Evolutionary conservation across 1,140 invertebrate species (phyloP).

Genomic region (Meloidogyne exigua): DNA sequence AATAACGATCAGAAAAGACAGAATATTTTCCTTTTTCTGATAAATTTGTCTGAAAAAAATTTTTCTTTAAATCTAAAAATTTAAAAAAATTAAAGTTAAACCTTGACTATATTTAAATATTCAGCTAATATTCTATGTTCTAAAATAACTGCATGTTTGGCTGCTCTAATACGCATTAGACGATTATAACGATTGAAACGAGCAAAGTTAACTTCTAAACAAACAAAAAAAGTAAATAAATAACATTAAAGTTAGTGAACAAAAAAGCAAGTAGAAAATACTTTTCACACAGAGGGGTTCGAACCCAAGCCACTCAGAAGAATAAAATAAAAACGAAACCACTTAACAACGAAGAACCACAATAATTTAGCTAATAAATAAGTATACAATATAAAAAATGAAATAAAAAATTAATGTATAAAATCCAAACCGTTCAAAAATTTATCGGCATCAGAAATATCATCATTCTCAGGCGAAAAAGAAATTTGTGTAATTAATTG

Average conservation of each 20-base stretch:
- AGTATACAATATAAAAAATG: too few relatives aligned
- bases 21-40: slow-evolving; percentile 32
- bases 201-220: slow-evolving; percentile 28
- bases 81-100: not conserved
- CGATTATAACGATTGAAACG: slow-evolving; percentile 35
- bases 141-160: slow-evolving; percentile 25
- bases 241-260: not conserved
- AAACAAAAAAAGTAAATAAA: slow-evolving; percentile 1
- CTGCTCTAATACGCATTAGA: slow-evolving; percentile 21
- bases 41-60: slow-evolving; percentile 22
- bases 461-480: slow-evolving; percentile 18
- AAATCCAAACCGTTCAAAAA: slow-evolving; percentile 32
- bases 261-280: not conserved
- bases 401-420: too few relatives aligned
- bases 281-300: not conserved
- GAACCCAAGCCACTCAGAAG: too few relatives aligned
- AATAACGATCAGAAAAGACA: slow-evolving; percentile 26
- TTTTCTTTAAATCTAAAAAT: not conserved
- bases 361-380: too few relatives aligned
- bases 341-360: too few relatives aligned
- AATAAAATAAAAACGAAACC: too few relatives aligned
- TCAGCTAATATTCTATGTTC: slow-evolving; percentile 31
- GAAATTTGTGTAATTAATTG: slow-evolving; percentile 34
- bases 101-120: slow-evolving; percentile 36
- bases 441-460: slow-evolving; percentile 23